These are phyloP conservation scores for Mesoligia furuncula DNA, from an alignment of 2,888 invertebrate genomes.

Conservation along the genomic window DNA sequence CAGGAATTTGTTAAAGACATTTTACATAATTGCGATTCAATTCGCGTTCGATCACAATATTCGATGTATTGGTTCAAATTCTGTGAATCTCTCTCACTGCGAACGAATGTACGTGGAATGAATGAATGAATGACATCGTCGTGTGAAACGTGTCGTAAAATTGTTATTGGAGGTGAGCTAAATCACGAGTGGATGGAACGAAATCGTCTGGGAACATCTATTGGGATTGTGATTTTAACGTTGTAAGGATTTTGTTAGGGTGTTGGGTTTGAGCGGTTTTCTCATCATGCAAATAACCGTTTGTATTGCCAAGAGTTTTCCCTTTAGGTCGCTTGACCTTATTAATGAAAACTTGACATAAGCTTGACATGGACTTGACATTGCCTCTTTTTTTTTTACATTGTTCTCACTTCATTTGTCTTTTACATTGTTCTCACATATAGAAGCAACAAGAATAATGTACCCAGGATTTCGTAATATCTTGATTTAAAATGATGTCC, in stretches of 20 bases:
- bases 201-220: neutral
- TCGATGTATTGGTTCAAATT: constrained; percentile 64
- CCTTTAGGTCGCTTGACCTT: neutral
- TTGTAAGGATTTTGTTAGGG: neutral
- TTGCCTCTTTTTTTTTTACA: too few species aligned
- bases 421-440: too few species aligned
- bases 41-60: constrained; percentile 57
- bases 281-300: too few species aligned
- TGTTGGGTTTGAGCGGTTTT: neutral
- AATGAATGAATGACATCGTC: constrained; percentile 23
- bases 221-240: neutral
- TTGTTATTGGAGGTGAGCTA: constrained; percentile 22
- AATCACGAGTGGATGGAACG: constrained; percentile 1
- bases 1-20: constrained; percentile 52
- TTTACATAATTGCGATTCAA: constrained; percentile 60
- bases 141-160: constrained; percentile 50
- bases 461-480: too few species aligned
- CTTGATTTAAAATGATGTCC: too few species aligned
- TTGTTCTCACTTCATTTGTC: too few species aligned
- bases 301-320: neutral
- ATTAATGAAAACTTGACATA: neutral
- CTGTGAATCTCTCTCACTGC: constrained; percentile 54
- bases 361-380: neutral
- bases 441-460: too few species aligned
- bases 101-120: constrained; percentile 39